Percentiles rank a stretch among this genome's conserved stretches.
Conservation (phyloP, 1,140 invertebrate genomes). For the Hypothenemus hampei region DNA sequence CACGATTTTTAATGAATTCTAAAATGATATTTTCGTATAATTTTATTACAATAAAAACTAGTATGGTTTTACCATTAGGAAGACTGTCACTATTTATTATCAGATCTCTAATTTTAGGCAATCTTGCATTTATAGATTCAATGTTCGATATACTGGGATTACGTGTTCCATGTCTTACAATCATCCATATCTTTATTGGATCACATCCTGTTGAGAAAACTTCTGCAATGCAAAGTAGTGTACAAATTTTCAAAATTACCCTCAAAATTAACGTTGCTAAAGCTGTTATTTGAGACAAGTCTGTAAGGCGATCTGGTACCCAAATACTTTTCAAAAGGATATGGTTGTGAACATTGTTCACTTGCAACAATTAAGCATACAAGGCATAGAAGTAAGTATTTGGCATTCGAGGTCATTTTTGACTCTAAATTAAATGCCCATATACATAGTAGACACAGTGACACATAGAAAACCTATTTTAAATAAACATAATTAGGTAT, state of each 20-base stretch:
- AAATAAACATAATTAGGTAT: no score
- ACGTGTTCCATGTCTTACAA: conserved; percentile 64
- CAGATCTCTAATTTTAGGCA: conserved; percentile 48
- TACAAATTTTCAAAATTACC: conserved; percentile 43
- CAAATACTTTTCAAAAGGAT: conserved; percentile 43
- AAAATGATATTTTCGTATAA: no score
- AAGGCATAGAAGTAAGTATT: no score
- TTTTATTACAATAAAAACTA: conserved; percentile 7
- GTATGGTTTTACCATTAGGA: conserved; percentile 27
- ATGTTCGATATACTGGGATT: conserved; percentile 56
- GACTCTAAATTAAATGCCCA: no score
- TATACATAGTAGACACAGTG: no score
- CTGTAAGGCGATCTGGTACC: conserved; percentile 60
- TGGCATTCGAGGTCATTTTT: no score
- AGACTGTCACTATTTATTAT: conserved; percentile 47
- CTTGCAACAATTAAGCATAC: conserved; percentile 3
- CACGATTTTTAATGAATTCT: conserved; percentile 33
- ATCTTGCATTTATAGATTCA: conserved; percentile 46
- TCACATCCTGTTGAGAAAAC: conserved; percentile 51
- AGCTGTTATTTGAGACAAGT: conserved; percentile 54
- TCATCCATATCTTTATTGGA: conserved; percentile 58
- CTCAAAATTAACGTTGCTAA: conserved; percentile 48
- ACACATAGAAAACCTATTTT: no score
- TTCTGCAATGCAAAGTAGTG: background rate
- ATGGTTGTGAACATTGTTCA: conserved; percentile 16